A percentile compares a stretch with the other conserved stretches of the same genome.
Evolutionary conservation across 2,888 invertebrate species (phyloP).

Genomic region (Corbicula japonica): DNA sequence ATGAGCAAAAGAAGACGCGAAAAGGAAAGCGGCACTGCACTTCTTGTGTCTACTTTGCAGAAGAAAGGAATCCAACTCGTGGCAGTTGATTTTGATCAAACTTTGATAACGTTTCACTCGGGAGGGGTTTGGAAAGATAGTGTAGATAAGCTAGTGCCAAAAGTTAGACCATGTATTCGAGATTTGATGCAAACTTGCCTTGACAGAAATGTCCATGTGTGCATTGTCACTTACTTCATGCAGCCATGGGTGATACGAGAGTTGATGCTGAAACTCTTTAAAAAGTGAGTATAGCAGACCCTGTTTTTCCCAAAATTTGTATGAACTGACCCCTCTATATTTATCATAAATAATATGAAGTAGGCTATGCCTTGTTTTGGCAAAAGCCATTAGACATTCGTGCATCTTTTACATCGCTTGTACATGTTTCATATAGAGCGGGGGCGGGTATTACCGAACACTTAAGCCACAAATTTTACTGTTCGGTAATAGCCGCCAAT

Average conservation of each 20-base stretch:
- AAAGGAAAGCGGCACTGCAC: conserved; percentile 40
- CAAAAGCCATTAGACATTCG: too few species aligned
- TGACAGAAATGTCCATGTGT: conserved; percentile 75
- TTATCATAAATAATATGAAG: too few species aligned
- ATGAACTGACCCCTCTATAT: neutral
- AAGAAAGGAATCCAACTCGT: conserved; percentile 80
- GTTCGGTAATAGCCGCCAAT: too few species aligned
- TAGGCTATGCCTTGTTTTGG: too few species aligned
- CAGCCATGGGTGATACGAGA: conserved; percentile 82
- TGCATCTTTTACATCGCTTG: too few species aligned
- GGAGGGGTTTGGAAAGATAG: conserved; percentile 82
- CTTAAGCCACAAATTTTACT: too few species aligned
- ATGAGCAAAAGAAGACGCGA: conserved; percentile 51
- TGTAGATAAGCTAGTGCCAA: conserved; percentile 75
- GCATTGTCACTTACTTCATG: conserved; percentile 83
- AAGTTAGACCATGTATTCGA: conserved; percentile 82
- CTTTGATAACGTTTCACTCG: conserved; percentile 83
- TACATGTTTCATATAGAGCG: too few species aligned
- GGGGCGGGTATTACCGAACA: too few species aligned
- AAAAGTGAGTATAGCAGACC: conserved; percentile 25
- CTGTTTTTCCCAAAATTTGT: neutral
- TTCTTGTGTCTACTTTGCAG: conserved; percentile 71
- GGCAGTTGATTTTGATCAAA: conserved; percentile 84
- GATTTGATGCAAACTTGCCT: conserved; percentile 78
- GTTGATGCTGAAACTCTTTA: conserved; percentile 74